phyloP scores from a whole-genome alignment of 2,797 vertebrate genomes.

The Microtus obscurus region DNA sequence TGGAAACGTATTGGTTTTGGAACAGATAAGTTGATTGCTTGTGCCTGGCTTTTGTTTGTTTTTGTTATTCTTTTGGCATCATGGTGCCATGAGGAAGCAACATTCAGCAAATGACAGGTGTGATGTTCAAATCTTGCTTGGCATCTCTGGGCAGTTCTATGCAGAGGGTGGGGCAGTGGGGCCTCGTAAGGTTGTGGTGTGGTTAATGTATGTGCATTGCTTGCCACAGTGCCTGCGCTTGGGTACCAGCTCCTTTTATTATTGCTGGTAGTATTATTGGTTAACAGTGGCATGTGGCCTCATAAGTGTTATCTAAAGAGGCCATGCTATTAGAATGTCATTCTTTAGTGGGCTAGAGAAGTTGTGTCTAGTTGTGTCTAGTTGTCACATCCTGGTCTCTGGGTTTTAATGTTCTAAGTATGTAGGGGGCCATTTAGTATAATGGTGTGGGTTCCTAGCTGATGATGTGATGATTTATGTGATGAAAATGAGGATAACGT shows the following conservation, averaged over 20 bases:
- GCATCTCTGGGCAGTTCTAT: background rate
- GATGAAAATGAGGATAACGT: conserved; percentile 13
- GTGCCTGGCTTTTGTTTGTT: background rate
- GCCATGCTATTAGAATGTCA: background rate
- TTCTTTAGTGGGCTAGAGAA: background rate
- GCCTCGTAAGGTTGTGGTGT: background rate
- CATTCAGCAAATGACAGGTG: background rate
- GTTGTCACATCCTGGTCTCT: background rate
- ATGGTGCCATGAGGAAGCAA: background rate
- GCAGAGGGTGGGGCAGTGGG: background rate
- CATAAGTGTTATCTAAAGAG: background rate
- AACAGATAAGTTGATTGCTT: conserved; percentile 1
- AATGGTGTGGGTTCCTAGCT: background rate
- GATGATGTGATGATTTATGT: background rate
- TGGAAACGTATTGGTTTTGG: background rate
- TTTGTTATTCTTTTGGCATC: background rate
- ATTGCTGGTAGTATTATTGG: background rate
- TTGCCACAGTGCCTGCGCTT: background rate
- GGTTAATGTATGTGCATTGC: background rate
- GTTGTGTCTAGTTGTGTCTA: background rate
- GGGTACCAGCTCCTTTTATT: background rate
- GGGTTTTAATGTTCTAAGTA: background rate
- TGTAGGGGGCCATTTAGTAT: background rate
- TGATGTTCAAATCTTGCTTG: background rate
- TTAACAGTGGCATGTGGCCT: background rate